Percentiles rank a stretch among this genome's conserved stretches.
Evolutionary conservation across 1,140 invertebrate species (phyloP).

Genomic region (Phenacoccus solenopsis): DNA sequence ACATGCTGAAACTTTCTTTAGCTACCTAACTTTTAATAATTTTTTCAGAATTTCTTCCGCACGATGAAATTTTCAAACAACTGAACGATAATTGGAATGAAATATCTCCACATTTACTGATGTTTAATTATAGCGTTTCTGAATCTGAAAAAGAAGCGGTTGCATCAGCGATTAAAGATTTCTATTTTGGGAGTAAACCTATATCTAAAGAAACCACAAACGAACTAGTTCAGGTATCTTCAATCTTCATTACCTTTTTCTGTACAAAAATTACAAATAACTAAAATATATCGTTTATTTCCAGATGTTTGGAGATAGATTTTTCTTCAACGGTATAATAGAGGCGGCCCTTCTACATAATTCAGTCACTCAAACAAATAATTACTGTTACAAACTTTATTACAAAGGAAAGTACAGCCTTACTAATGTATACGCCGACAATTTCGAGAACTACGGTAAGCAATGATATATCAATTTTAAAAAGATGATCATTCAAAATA

Average conservation of each 20-base stretch:
- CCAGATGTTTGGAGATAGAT: conserved; percentile 26
- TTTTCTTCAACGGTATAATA: conserved; percentile 25
- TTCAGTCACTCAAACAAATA: conserved; percentile 20
- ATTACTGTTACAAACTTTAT: conserved; percentile 27
- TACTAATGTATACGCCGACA: not conserved
- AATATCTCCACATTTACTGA: not conserved
- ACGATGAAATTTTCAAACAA: not conserved
- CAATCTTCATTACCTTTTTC: not conserved
- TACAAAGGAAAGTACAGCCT: conserved; percentile 25
- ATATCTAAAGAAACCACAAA: not conserved
- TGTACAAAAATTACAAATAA: not conserved
- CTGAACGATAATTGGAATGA: not conserved
- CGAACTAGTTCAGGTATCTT: not conserved
- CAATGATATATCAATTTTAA: not conserved
- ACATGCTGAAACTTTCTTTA: not conserved
- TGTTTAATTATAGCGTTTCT: conserved; percentile 13
- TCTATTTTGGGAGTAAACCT: not conserved
- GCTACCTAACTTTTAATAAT: not conserved
- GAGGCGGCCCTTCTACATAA: conserved; percentile 24
- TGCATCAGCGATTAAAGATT: not conserved
- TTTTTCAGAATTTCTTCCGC: not conserved
- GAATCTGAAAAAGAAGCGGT: not conserved
- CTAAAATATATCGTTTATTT: not conserved
- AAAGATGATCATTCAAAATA: not conserved
- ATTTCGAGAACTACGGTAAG: conserved; percentile 14